These are phyloP conservation scores for Rotaria socialis DNA, from an alignment of 2,888 invertebrate species.

Conservation along the genomic window DNA sequence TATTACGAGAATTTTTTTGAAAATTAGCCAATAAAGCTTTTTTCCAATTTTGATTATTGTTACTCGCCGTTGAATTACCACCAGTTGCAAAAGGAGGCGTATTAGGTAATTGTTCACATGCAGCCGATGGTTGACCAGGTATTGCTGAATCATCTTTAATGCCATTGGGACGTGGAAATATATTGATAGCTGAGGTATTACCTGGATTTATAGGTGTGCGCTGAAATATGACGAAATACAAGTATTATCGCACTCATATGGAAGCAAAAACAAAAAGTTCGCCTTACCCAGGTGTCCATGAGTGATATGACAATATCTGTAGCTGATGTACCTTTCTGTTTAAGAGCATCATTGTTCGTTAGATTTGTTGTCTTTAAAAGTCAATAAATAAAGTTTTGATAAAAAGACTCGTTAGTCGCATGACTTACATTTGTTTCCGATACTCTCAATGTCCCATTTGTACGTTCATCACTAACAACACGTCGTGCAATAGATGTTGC, in stretches of 20 bases:
- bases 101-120: neutral
- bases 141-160: neutral
- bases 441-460: neutral
- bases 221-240: neutral
- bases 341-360: neutral
- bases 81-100: neutral
- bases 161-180: neutral
- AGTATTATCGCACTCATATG: neutral
- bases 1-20: conserved; percentile 7
- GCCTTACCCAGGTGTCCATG: neutral
- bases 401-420: neutral
- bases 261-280: neutral
- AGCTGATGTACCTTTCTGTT: neutral
- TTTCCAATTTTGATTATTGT: conserved; percentile 27
- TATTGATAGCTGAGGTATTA: neutral
- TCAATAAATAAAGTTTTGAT: neutral
- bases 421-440: neutral
- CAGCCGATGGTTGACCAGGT: neutral
- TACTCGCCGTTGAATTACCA: neutral
- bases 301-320: neutral
- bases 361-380: neutral
- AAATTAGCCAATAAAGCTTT: neutral
- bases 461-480: neutral
- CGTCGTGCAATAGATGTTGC: neutral
- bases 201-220: neutral